Conservation (phyloP, 2,888 invertebrate species). For the Phlogophora meticulosa region DNA sequence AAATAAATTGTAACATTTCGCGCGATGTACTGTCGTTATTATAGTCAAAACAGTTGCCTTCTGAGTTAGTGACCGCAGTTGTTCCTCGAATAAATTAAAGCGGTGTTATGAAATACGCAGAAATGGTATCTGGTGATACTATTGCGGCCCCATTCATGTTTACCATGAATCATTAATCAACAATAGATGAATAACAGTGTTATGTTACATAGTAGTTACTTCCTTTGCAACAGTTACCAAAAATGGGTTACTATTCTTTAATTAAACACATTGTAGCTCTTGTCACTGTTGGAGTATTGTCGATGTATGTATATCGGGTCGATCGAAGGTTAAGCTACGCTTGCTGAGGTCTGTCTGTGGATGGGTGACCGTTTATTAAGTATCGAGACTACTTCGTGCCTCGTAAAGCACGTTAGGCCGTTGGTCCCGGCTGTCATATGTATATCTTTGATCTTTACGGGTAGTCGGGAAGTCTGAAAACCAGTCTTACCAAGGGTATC, state of each 20-base stretch:
- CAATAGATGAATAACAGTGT: slow-evolving; percentile 17
- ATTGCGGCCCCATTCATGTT: slow-evolving; percentile 27
- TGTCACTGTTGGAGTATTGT: not conserved
- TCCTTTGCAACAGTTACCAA: slow-evolving; percentile 17
- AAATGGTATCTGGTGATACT: slow-evolving; percentile 31
- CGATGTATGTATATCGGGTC: too few species aligned
- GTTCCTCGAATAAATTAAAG: slow-evolving; percentile 38
- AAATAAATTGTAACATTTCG: slow-evolving; percentile 19
- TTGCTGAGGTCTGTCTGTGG: too few species aligned
- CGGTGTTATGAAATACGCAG: slow-evolving; percentile 32
- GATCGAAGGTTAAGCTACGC: too few species aligned
- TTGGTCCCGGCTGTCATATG: too few species aligned
- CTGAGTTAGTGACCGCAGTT: slow-evolving; percentile 18
- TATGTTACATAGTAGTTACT: slow-evolving; percentile 10
- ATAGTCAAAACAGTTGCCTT: slow-evolving; percentile 1
- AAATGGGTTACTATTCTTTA: not conserved
- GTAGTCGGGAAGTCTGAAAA: too few species aligned
- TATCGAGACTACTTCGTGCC: too few species aligned
- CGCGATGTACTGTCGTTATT: not conserved
- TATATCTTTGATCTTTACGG: too few species aligned
- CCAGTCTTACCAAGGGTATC: too few species aligned
- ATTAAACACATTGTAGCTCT: slow-evolving; percentile 1
- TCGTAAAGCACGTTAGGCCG: too few species aligned
- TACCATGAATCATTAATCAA: slow-evolving; percentile 23
- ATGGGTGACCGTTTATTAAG: too few species aligned